Evolutionary conservation across 2,113 vertebrate species (phyloP), one percentile per base, ranked within the genome.

Genomic region (Spea bombifrons): DNA sequence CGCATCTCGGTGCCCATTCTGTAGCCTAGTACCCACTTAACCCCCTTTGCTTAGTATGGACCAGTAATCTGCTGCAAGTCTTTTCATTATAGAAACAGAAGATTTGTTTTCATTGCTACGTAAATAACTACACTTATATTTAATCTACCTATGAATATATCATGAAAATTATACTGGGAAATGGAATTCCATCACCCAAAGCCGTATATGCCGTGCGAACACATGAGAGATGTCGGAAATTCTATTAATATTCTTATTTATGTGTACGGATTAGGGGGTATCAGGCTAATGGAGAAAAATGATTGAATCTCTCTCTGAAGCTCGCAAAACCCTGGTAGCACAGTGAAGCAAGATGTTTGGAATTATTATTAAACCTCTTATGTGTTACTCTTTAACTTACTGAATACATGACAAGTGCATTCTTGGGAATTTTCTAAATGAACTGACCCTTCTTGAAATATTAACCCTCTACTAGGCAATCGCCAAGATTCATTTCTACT

Each of bases 141-240:
- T 52, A 7, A 3, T 50, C n/a, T 52, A 45, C 30, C 64, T 66
- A 63, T 75, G 52, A 69, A 13, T 59, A 59, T n/a, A 76, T 69
- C 71, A 73, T 47, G 5, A 55, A 43, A 8, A 75, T 44, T 52
- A 30, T 64, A 16, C 61, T 13, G 50, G 50, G 57, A 13, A 61
- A 61, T 9, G 5, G 15, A 12, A 61, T 12, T 61, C 15, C 10
- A 15, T 61, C 57, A 13, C 57, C 13, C 15, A n/a, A 61, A n/a
- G 9, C 57, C 5, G 8, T n/a, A 61, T 9, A 61, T 61, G 15
- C 15, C 5, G 9, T 15, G 15, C 57, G 4, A 13, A 13, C 8
- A n/a, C 57, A n/a, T 61, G 57, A 61, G 15, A 13, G 15, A 13
- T 13, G 15, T 61, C 57, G 15, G 8, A 30, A 61, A 61, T 61